A percentile compares a stretch with the other conserved stretches of the same genome.
phyloP scores from a whole-genome alignment of 1,140 invertebrate species.

The Trachymyrmex cornetzi region DNA sequence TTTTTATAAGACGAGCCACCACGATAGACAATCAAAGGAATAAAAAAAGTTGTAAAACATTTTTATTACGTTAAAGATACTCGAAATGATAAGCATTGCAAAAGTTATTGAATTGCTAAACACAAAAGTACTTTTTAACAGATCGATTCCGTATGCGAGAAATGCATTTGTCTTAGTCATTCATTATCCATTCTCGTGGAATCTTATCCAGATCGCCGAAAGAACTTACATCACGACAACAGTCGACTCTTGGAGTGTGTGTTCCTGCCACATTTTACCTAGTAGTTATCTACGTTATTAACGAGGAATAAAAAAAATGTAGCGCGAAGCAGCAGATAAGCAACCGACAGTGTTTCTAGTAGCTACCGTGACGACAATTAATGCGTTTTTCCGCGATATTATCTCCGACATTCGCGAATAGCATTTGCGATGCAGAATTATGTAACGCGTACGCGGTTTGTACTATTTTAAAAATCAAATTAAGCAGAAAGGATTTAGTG shows the following conservation, averaged over 20 bases:
- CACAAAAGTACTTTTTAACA: neutral
- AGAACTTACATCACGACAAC: conserved; percentile 19
- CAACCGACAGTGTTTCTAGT: neutral
- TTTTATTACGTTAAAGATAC: conserved; percentile 1
- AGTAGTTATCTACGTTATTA: conserved; percentile 41
- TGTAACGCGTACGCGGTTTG: neutral
- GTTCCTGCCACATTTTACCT: neutral
- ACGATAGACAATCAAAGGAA: neutral
- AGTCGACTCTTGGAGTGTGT: neutral
- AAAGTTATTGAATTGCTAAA: conserved; percentile 8
- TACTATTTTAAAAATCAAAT: conserved; percentile 2
- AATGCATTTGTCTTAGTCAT: conserved; percentile 37
- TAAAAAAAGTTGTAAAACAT: no score
- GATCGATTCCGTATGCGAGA: neutral
- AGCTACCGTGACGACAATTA: conserved; percentile 19
- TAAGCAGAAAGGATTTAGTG: neutral
- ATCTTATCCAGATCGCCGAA: conserved; percentile 38
- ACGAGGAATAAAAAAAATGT: conserved; percentile 20
- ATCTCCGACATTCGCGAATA: neutral
- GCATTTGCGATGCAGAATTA: neutral
- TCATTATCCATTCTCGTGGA: conserved; percentile 13
- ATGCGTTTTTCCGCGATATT: conserved; percentile 12
- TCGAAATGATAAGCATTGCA: conserved; percentile 11
- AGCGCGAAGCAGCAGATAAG: conserved; percentile 16
- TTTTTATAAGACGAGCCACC: neutral